A percentile compares a stretch with the other conserved stretches of the same genome.
Evolutionary conservation across 2,113 vertebrate genomes (phyloP).

Genomic region (Dromaius novaehollandiae): DNA sequence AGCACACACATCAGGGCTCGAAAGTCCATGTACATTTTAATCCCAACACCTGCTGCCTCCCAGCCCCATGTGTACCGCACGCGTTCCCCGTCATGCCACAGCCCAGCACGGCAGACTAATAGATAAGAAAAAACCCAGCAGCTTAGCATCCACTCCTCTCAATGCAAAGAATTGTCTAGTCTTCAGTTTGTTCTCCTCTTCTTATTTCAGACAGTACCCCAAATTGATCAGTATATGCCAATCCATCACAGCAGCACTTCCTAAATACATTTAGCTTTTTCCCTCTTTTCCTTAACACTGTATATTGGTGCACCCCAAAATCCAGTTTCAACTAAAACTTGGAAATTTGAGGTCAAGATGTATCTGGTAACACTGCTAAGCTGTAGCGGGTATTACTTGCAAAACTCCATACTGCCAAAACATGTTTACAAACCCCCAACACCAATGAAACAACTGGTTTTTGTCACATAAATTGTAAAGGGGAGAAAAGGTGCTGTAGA

Average conservation of each 20-base stretch:
- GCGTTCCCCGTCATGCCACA: fast-evolving
- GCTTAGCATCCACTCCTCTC: neutral
- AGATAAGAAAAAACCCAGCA: neutral
- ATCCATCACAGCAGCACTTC: neutral
- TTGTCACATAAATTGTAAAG: neutral
- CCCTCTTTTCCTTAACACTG: neutral
- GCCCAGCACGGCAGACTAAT: neutral
- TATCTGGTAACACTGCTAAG: neutral
- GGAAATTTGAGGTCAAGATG: neutral
- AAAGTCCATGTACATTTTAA: neutral
- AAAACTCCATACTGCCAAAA: neutral
- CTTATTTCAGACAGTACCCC: neutral
- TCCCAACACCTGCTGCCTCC: neutral
- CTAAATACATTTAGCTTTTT: neutral
- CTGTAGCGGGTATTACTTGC: neutral
- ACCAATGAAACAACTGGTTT: neutral
- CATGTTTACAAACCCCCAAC: neutral
- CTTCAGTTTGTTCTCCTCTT: neutral
- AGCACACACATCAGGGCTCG: fast-evolving
- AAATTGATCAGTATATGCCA: neutral
- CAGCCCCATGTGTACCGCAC: fast-evolving
- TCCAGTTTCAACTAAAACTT: neutral
- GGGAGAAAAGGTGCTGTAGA: neutral
- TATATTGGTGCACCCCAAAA: neutral
- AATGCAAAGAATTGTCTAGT: neutral